Evolutionary conservation across 1,140 invertebrate genomes (phyloP), one percentile per base, ranked within the genome.

Genomic region (Popillia japonica): DNA sequence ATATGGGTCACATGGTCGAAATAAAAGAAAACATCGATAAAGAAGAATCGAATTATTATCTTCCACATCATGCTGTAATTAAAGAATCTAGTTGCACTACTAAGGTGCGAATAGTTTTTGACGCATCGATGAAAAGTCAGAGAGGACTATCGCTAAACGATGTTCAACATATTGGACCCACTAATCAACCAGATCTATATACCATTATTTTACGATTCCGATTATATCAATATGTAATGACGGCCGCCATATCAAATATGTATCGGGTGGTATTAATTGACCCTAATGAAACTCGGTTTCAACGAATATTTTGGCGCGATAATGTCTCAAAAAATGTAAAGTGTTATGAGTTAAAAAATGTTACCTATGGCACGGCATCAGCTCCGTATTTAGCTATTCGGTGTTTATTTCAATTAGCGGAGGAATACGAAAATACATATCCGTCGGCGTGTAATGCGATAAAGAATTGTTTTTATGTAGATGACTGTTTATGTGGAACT

Each of bases 251-350:
- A 4, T 40, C 8, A 59, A 78, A 74, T 55, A 78, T 78, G 72
- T 78, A 75, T 78, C 40, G 64, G 0, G 64, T 86, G 77, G 80
- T 87, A 0, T 10, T 79, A 61, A 79, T 87, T 11, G 27, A 83
- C 27, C 40, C 78, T n/a, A 76, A 82, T 27, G 80, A 86, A 77
- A 17, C 72, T 44, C 68, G 83, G 23, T 78, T 83, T 20, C 85
- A 86, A 76, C 78, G 80, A 75, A 85, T 88, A 23, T 14, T 87
- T 0, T 87, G 85, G 85, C 78, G 83, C 55, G 14, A 61, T 8
- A 61, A 78, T 34, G 27, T 75, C 10, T 75, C 78, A 7, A 61
- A 85, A 10, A 79, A 80, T 0, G 78, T 87, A 23, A 81, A 83
- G 80, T 73, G 41, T 61, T 84, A 79, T 55, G 76, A 77, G 40